phyloP scores from a whole-genome alignment of 1,140 invertebrate species.

The Macrobrachium nipponense region DNA sequence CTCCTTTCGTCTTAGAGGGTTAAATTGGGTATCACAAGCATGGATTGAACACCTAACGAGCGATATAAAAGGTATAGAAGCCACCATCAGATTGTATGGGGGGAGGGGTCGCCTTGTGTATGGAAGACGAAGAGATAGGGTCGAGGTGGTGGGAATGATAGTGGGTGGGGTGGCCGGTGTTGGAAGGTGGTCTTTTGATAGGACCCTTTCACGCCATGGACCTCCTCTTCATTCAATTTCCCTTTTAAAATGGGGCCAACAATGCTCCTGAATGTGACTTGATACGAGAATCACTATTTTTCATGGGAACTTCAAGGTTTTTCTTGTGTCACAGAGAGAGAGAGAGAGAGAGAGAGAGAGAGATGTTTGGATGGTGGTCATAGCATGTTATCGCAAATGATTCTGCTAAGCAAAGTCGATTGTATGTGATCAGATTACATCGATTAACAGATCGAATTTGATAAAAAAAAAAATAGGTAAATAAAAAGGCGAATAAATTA shows the following conservation, averaged over 20 bases:
- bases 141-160: neutral
- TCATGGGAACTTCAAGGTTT: constrained; percentile 13
- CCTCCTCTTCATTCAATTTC: constrained; percentile 19
- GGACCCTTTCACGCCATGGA: neutral
- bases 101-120: neutral
- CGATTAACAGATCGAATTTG: too few species aligned
- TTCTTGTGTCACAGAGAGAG: neutral
- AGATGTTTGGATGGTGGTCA: neutral
- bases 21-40: too few species aligned
- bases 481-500: too few species aligned
- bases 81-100: too few species aligned
- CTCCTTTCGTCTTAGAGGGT: too few species aligned
- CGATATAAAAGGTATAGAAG: too few species aligned
- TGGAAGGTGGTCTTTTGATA: neutral
- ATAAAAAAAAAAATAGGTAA: too few species aligned
- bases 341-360: constrained; percentile 11
- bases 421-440: too few species aligned
- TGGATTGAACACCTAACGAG: too few species aligned
- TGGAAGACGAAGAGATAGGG: neutral
- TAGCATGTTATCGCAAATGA: too few species aligned
- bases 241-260: constrained; percentile 3
- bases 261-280: neutral
- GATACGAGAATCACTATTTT: constrained; percentile 16
- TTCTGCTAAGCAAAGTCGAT: too few species aligned
- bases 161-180: neutral